These are phyloP conservation scores for Aricia artaxerxes DNA, from an alignment of 2,888 invertebrate species.

Conservation along the genomic window DNA sequence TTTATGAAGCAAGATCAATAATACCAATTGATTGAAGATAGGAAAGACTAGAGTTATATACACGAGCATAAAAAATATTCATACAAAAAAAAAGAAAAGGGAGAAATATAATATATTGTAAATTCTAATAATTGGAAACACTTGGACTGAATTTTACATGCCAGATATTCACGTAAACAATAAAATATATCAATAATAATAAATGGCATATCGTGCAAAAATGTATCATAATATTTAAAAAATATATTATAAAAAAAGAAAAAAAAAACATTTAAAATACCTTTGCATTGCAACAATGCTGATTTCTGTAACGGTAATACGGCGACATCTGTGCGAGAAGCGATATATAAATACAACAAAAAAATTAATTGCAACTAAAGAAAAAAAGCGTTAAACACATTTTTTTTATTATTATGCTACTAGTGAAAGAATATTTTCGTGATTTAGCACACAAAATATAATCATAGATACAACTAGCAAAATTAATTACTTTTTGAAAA, in stretches of 20 bases:
- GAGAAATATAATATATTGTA: not conserved
- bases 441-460: not conserved
- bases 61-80: not conserved
- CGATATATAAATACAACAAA: slow-evolving; percentile 46
- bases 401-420: not conserved
- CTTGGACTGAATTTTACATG: slow-evolving; percentile 7
- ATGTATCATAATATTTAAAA: slow-evolving; percentile 28
- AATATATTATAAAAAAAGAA: slow-evolving; percentile 39
- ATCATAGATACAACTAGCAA: slow-evolving; percentile 1
- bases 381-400: slow-evolving; percentile 31
- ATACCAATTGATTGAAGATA: too few species aligned
- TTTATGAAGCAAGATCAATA: too few species aligned
- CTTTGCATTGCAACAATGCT: slow-evolving; percentile 75
- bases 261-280: slow-evolving; percentile 53
- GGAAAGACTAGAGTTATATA: too few species aligned
- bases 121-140: not conserved
- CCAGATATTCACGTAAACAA: slow-evolving; percentile 4
- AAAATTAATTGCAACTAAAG: slow-evolving; percentile 35
- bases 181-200: not conserved
- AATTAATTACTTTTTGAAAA: not conserved
- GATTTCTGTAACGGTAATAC: slow-evolving; percentile 72
- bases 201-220: slow-evolving; percentile 17
- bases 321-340: slow-evolving; percentile 71
- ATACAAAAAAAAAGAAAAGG: not conserved
- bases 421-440: not conserved